Evolutionary conservation across 2,797 vertebrate species (phyloP).

Genomic region (Coendou prehensilis): DNA sequence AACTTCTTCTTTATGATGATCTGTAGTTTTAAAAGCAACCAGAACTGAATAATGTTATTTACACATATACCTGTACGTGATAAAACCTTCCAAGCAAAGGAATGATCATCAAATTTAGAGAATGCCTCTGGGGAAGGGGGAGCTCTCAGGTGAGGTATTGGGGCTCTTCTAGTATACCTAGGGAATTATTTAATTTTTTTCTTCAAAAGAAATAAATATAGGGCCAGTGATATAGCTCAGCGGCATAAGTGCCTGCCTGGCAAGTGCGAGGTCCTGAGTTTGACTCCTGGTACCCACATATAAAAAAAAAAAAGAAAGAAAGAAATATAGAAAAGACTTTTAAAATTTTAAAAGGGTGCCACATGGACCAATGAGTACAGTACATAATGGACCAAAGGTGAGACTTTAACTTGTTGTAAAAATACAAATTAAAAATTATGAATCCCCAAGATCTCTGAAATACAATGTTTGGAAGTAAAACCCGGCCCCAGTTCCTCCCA

Average conservation of each 20-base stretch:
- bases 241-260: no score
- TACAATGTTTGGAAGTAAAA: not conserved
- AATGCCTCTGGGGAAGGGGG: not conserved
- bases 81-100: not conserved
- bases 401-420: not conserved
- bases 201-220: slow-evolving; percentile 15
- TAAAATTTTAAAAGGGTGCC: not conserved
- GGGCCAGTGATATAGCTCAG: no score
- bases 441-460: not conserved
- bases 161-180: not conserved
- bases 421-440: not conserved
- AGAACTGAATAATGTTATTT: not conserved
- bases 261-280: no score
- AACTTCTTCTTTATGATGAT: not conserved
- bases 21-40: not conserved
- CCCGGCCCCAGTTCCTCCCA: not conserved
- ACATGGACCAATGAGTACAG: not conserved
- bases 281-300: no score
- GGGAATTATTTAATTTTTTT: not conserved
- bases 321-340: slow-evolving; percentile 16
- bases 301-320: not conserved
- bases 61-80: not conserved
- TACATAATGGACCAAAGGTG: not conserved
- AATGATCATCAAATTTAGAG: not conserved
- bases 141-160: not conserved